These are phyloP conservation scores for Aplochiton taeniatus DNA, from an alignment of 2,797 vertebrate species.

Conservation along the genomic window DNA sequence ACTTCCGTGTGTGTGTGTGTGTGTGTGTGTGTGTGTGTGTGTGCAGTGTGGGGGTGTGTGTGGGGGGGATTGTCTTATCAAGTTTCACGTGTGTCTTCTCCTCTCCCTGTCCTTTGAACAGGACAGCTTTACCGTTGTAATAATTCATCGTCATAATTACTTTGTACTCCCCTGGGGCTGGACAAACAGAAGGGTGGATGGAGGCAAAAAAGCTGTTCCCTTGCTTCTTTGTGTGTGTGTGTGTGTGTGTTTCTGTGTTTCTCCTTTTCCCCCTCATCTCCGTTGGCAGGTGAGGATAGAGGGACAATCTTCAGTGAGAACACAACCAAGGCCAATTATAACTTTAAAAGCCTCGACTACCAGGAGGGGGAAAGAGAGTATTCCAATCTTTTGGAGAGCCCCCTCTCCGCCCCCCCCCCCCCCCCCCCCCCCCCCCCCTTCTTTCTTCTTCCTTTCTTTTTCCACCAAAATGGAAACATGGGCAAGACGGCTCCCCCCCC, in stretches of 20 bases:
- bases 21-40: not conserved
- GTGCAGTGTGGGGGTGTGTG: not conserved
- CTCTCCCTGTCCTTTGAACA: slow-evolving; percentile 49
- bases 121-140: slow-evolving; percentile 9
- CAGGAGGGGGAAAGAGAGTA: not conserved
- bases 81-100: slow-evolving; percentile 35
- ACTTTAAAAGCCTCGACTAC: not conserved
- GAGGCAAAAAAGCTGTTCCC: not conserved
- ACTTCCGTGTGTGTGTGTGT: not conserved
- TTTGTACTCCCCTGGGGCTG: slow-evolving; percentile 49
- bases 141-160: slow-evolving; percentile 77
- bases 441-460: slow-evolving; percentile 7
- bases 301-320: not conserved
- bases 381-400: not conserved
- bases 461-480: slow-evolving; percentile 6
- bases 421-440: not conserved
- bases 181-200: slow-evolving; percentile 24
- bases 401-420: not conserved
- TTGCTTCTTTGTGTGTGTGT: too few species aligned
- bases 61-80: too few species aligned
- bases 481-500: not conserved
- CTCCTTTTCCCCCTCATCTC: not conserved
- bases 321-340: slow-evolving; percentile 6
- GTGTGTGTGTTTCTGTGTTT: not conserved
- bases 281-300: not conserved